A percentile compares a stretch with the other conserved stretches of the same genome.
Conservation (phyloP, 2,797 vertebrate species). For the Eupleurogrammus muticus region DNA sequence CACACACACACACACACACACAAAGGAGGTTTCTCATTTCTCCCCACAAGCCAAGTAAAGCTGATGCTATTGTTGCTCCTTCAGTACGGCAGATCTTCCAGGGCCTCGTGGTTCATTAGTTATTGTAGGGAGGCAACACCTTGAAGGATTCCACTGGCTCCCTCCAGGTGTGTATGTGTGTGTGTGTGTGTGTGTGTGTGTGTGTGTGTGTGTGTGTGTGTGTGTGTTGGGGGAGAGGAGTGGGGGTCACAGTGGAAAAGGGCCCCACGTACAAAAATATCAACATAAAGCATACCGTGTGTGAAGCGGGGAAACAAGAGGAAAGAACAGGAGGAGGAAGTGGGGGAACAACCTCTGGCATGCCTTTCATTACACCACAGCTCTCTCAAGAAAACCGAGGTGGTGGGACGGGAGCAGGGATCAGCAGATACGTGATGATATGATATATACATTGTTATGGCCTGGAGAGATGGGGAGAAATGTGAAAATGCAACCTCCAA, state of each 20-base stretch:
- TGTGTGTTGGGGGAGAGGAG: too few species aligned
- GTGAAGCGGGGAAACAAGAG: conserved; percentile 1
- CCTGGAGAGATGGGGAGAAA: conserved; percentile 18
- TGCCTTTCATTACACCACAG: conserved; percentile 33
- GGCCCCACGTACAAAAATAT: conserved; percentile 17
- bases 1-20: too few species aligned
- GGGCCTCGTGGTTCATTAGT: conserved; percentile 16
- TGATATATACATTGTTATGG: conserved; percentile 1
- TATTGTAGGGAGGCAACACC: conserved; percentile 37
- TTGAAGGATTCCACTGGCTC: conserved; percentile 4
- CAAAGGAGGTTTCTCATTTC: conserved; percentile 42
- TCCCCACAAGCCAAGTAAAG: conserved; percentile 33
- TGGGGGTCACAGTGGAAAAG: conserved; percentile 17
- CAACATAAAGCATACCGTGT: conserved; percentile 14
- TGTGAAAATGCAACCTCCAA: conserved; percentile 25
- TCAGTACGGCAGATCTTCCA: conserved; percentile 18
- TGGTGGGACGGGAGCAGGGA: conserved; percentile 1
- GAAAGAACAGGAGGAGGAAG: conserved; percentile 1
- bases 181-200: too few species aligned
- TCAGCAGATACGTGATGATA: conserved; percentile 14
- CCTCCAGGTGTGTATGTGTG: conserved; percentile 37
- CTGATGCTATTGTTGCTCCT: conserved; percentile 33
- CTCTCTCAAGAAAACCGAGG: conserved; percentile 26
- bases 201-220: too few species aligned
- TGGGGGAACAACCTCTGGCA: conserved; percentile 23